Percentiles rank a stretch among this genome's conserved stretches.
These are phyloP conservation scores for Eurois occulta DNA, from an alignment of 2,888 invertebrate genomes.

Conservation along the genomic window DNA sequence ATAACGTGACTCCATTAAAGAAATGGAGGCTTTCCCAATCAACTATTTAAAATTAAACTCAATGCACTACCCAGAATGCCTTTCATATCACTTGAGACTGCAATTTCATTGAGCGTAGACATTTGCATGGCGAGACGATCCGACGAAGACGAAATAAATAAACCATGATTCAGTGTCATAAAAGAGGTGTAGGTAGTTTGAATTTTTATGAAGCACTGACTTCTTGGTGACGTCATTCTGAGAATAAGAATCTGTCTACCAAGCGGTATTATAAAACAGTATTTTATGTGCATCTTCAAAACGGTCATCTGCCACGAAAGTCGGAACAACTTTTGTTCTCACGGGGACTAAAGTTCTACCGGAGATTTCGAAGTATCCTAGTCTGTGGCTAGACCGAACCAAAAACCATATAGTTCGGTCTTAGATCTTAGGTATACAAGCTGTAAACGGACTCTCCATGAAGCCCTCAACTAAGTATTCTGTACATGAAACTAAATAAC, in stretches of 20 bases:
- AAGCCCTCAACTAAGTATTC: no score
- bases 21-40: not conserved
- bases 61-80: conserved; percentile 7
- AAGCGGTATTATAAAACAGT: not conserved
- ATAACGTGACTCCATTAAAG: not conserved
- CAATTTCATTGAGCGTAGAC: conserved; percentile 54
- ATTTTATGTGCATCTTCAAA: not conserved
- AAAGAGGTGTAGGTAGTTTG: conserved; percentile 43
- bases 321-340: conserved; percentile 17
- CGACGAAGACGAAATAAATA: conserved; percentile 52
- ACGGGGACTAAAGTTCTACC: conserved; percentile 3
- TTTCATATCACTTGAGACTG: conserved; percentile 20
- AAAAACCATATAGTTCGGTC: not conserved
- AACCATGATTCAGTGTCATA: conserved; percentile 53
- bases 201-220: conserved; percentile 40
- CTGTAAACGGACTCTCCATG: no score
- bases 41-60: conserved; percentile 3
- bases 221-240: conserved; percentile 32
- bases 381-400: not conserved
- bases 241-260: conserved; percentile 10
- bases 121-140: conserved; percentile 58
- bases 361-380: not conserved
- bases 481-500: no score
- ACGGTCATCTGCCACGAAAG: conserved; percentile 4
- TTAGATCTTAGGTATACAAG: not conserved